Conservation (phyloP, 2,797 vertebrate genomes). For the Otolemur crassicaudatus region DNA sequence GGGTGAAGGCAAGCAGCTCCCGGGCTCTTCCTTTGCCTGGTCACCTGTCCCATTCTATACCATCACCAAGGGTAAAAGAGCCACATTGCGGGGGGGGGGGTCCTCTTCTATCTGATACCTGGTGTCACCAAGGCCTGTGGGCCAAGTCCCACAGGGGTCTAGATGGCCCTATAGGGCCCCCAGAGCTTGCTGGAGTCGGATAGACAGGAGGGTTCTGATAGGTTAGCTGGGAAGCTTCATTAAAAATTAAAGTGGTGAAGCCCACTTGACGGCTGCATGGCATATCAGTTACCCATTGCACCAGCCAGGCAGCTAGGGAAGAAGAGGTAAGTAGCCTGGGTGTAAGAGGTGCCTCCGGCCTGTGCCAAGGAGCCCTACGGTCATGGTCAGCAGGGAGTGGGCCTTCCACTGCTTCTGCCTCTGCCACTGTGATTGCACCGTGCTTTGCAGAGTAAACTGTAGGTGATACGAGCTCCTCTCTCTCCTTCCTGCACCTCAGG, state of each 20-base stretch:
- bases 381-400: slow-evolving; percentile 96
- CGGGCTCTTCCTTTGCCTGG: neutral
- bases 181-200: slow-evolving; percentile 34
- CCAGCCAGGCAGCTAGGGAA: slow-evolving; percentile 73
- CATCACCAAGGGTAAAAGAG: neutral
- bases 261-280: slow-evolving; percentile 72
- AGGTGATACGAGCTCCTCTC: slow-evolving; percentile 88
- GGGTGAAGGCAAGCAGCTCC: accelerated
- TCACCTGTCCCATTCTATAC: neutral
- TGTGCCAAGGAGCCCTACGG: slow-evolving; percentile 80
- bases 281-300: slow-evolving; percentile 86
- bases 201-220: slow-evolving; percentile 75
- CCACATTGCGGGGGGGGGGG: neutral
- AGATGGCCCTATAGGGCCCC: neutral
- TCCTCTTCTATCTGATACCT: neutral
- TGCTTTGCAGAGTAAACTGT: slow-evolving; percentile 98
- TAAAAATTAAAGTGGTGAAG: slow-evolving; percentile 88
- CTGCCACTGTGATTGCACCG: slow-evolving; percentile 94
- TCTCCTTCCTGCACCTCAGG: neutral
- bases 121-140: neutral
- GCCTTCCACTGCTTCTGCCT: slow-evolving; percentile 97
- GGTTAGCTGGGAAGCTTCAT: slow-evolving; percentile 79
- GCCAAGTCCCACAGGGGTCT: neutral
- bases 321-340: slow-evolving; percentile 84
- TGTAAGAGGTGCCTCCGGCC: slow-evolving; percentile 76